A percentile compares a stretch with the other conserved stretches of the same genome.
Evolutionary conservation across 2,797 vertebrate genomes (phyloP).

Genomic region (Myotis vivesi): DNA sequence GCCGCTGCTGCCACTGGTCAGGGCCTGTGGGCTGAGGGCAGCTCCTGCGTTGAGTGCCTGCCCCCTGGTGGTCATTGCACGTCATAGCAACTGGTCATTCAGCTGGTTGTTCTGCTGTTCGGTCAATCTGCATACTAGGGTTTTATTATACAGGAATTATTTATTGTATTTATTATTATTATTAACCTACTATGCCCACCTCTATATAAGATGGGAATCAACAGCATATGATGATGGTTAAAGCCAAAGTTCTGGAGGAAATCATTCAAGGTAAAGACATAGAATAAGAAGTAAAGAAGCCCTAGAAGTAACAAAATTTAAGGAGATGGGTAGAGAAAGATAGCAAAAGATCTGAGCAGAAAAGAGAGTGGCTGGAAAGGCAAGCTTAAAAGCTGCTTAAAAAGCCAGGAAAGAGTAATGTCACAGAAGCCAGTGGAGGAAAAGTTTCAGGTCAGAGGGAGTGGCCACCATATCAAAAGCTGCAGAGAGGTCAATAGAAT

Average conservation of each 20-base stretch:
- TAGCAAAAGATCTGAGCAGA: background rate
- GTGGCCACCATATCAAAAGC: background rate
- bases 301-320: background rate
- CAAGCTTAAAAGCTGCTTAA: background rate
- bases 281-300: background rate
- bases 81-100: too few relatives aligned
- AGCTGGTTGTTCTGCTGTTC: too few relatives aligned
- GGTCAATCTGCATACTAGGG: too few relatives aligned
- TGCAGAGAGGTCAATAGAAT: background rate
- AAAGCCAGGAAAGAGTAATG: background rate
- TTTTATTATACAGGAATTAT: background rate
- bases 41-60: too few relatives aligned
- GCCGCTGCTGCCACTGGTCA: too few relatives aligned
- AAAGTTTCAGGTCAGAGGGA: background rate
- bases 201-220: background rate
- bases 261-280: background rate
- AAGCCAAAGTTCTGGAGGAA: background rate
- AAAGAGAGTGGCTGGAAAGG: background rate
- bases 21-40: too few relatives aligned
- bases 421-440: background rate
- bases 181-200: background rate
- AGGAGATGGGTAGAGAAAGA: background rate
- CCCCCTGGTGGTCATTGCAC: too few relatives aligned
- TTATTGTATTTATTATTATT: background rate
- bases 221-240: background rate